Evolutionary conservation across 2,113 vertebrate species (phyloP).

Genomic region (Campylomormyrus numenius): DNA sequence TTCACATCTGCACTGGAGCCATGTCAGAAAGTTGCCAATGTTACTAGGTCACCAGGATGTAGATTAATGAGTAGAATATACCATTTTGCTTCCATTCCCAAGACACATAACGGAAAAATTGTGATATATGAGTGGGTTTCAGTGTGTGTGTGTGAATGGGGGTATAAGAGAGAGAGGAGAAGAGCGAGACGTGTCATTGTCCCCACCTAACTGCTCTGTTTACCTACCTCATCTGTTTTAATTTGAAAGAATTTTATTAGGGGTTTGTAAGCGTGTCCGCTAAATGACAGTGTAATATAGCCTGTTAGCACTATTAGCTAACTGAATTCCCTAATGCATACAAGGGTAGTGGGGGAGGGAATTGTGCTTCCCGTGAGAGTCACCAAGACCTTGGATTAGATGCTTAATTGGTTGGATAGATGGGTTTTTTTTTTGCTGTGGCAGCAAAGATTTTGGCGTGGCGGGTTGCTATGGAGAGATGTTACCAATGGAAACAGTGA

Average conservation of each 20-base stretch:
- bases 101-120: not conserved
- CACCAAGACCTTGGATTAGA: not conserved
- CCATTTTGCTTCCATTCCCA: too few species aligned
- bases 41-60: too few species aligned
- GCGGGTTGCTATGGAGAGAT: not conserved
- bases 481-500: too few species aligned
- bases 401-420: not conserved
- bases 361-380: not conserved
- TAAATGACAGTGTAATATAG: not conserved
- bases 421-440: not conserved
- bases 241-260: not conserved
- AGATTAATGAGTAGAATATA: too few species aligned
- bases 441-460: not conserved
- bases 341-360: not conserved
- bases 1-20: too few species aligned
- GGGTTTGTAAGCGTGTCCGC: not conserved
- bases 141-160: not conserved
- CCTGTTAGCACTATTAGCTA: not conserved
- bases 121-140: not conserved
- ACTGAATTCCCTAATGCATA: not conserved
- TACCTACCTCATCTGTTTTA: too few species aligned
- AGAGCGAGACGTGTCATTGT: not conserved
- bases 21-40: too few species aligned
- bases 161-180: not conserved
- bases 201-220: too few species aligned